Evolutionary conservation across 2,113 vertebrate genomes (phyloP).

Genomic region (Psephotus haematonotus): DNA sequence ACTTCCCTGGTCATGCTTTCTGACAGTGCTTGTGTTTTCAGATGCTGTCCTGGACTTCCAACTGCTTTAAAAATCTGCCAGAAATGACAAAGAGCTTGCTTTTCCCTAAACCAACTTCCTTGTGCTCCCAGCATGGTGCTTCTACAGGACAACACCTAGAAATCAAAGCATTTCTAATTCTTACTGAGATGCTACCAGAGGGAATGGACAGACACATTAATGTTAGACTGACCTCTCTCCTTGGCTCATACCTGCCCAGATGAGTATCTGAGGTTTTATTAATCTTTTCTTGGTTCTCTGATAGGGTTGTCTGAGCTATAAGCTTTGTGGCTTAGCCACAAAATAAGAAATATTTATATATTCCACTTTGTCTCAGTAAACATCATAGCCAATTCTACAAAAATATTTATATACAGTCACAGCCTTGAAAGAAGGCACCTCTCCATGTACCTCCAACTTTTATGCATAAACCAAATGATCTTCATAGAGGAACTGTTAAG

Average conservation of each 20-base stretch:
- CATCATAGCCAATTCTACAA: background rate
- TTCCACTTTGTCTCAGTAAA: background rate
- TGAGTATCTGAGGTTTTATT: background rate
- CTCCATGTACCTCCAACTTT: background rate
- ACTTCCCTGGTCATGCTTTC: background rate
- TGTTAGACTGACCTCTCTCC: background rate
- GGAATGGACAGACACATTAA: background rate
- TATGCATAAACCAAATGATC: background rate
- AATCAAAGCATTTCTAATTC: background rate
- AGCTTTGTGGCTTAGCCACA: background rate
- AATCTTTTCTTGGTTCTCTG: background rate
- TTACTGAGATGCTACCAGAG: background rate
- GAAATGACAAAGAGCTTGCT: background rate
- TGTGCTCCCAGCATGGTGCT: background rate
- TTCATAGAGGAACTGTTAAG: background rate
- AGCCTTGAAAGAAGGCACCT: background rate
- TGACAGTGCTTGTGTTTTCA: background rate
- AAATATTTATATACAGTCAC: background rate
- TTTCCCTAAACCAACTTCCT: background rate
- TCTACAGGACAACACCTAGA: background rate
- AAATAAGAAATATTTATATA: background rate
- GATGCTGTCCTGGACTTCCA: background rate
- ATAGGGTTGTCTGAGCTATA: background rate
- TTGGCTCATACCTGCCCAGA: background rate
- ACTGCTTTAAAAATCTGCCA: background rate